Percentiles rank a stretch among this genome's conserved stretches.
phyloP scores from a whole-genome alignment of 2,888 invertebrate species.

The Anthrax anthrax region DNA sequence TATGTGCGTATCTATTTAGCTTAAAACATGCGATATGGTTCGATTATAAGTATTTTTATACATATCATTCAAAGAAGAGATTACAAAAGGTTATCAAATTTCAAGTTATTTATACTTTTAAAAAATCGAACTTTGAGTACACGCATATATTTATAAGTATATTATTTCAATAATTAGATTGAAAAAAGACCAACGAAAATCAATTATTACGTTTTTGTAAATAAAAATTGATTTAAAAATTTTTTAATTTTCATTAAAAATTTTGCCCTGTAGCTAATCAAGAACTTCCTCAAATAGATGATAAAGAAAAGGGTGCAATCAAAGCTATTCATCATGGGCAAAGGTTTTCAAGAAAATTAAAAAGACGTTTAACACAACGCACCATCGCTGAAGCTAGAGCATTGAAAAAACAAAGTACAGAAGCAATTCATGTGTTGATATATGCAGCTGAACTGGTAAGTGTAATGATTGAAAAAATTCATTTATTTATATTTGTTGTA shows the following conservation, averaged over 20 bases:
- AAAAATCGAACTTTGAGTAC: neutral
- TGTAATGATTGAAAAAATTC: too few relatives aligned
- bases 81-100: neutral
- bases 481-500: too few relatives aligned
- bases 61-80: too few relatives aligned
- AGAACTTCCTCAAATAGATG: neutral
- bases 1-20: too few relatives aligned
- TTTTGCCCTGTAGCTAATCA: neutral
- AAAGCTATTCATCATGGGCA: constrained; percentile 69
- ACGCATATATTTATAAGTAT: too few relatives aligned
- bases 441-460: constrained; percentile 67
- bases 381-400: constrained; percentile 69
- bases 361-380: constrained; percentile 58
- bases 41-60: too few relatives aligned
- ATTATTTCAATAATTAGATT: neutral
- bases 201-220: neutral
- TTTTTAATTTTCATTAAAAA: too few relatives aligned
- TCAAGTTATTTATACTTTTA: neutral
- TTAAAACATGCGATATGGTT: too few relatives aligned
- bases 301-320: constrained; percentile 38
- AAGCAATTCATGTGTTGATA: constrained; percentile 58
- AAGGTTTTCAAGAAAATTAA: constrained; percentile 59
- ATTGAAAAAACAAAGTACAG: constrained; percentile 59
- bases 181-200: neutral
- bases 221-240: too few relatives aligned